Percentiles rank a stretch among this genome's conserved stretches.
phyloP scores from a whole-genome alignment of 2,888 invertebrate species.

The Plutella xylostella region DNA sequence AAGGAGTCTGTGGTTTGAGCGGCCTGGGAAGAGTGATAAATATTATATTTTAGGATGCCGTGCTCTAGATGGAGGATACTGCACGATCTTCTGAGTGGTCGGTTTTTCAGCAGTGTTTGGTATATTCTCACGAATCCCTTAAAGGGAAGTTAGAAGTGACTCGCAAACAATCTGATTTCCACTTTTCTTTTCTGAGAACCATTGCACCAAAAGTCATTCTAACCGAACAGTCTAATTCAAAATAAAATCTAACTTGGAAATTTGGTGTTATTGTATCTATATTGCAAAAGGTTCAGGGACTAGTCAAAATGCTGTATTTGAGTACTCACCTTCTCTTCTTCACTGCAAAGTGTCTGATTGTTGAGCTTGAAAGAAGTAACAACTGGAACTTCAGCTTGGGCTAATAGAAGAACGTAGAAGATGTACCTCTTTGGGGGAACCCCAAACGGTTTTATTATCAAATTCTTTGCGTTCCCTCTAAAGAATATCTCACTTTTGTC shows the following conservation, averaged over 20 bases:
- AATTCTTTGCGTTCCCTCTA: conserved; percentile 25
- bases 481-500: conserved; percentile 20
- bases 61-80: not conserved
- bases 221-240: not conserved
- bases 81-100: not conserved
- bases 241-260: not conserved
- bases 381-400: conserved; percentile 30
- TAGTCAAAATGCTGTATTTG: not conserved
- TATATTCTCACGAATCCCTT: not conserved
- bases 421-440: conserved; percentile 29
- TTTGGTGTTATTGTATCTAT: not conserved
- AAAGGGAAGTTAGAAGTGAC: not conserved
- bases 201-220: not conserved
- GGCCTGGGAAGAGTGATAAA: conserved; percentile 25
- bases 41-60: not conserved
- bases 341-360: conserved; percentile 41
- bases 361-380: conserved; percentile 37
- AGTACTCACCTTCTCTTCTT: conserved; percentile 37
- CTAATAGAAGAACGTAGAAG: conserved; percentile 29
- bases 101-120: not conserved
- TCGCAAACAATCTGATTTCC: not conserved
- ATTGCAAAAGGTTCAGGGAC: not conserved
- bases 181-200: no score
- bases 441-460: conserved; percentile 28
- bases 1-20: conserved; percentile 30